These are phyloP conservation scores for Calameuta pallipes DNA, from an alignment of 2,888 invertebrate species.

Conservation along the genomic window DNA sequence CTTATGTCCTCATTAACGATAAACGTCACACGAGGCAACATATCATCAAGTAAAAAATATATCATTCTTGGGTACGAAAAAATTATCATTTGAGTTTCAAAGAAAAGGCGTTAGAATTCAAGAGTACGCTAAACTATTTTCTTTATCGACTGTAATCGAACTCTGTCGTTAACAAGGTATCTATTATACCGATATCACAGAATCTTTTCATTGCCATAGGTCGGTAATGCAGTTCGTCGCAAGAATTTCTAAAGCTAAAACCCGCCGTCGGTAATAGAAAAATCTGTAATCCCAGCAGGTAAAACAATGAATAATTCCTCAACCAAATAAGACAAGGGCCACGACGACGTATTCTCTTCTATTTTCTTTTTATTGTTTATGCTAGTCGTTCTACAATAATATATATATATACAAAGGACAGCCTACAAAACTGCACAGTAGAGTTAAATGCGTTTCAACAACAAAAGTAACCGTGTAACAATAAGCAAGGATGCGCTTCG, in stretches of 20 bases:
- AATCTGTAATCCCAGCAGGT: neutral
- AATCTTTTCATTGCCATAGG: no score
- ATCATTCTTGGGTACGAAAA: neutral
- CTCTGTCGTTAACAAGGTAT: no score
- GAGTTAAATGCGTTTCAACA: constrained; percentile 15
- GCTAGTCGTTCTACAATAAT: constrained; percentile 31
- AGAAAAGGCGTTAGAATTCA: neutral
- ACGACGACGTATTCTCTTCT: neutral
- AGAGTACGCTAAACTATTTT: neutral
- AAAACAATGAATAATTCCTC: neutral
- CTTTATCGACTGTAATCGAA: no score
- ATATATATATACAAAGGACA: constrained; percentile 33
- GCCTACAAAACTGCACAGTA: constrained; percentile 29
- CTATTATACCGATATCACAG: no score
- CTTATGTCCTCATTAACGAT: neutral
- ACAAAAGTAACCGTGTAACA: constrained; percentile 11
- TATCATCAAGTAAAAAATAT: neutral
- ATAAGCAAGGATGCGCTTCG: neutral
- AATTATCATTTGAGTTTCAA: neutral
- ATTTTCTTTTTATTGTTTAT: constrained; percentile 26
- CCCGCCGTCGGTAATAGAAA: constrained; percentile 18
- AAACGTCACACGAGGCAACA: neutral
- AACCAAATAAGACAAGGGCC: no score
- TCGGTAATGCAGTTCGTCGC: no score
- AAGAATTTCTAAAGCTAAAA: neutral